Evolutionary conservation across 2,888 invertebrate species (phyloP).

Genomic region (Aquatica leii): DNA sequence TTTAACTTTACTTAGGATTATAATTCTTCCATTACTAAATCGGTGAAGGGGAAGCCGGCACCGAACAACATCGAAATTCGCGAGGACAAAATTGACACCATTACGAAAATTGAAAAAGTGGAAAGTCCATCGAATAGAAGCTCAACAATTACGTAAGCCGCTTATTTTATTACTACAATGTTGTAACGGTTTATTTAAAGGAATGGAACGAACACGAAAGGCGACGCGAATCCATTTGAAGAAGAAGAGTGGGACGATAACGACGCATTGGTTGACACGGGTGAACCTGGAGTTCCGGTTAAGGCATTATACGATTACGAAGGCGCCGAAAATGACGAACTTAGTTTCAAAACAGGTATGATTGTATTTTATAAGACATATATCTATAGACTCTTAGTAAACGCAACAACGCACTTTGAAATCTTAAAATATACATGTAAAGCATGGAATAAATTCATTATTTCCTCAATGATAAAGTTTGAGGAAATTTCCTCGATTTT

Average conservation of each 20-base stretch:
- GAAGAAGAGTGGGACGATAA: slow-evolving; percentile 84
- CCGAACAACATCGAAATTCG: slow-evolving; percentile 53
- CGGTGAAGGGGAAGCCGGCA: slow-evolving; percentile 45
- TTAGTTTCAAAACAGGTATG: slow-evolving; percentile 93
- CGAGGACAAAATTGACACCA: slow-evolving; percentile 59
- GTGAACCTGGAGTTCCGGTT: slow-evolving; percentile 93
- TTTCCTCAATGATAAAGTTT: too few species aligned
- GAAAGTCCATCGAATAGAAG: slow-evolving; percentile 65
- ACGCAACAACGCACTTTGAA: too few species aligned
- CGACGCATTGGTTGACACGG: slow-evolving; percentile 88
- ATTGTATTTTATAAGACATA: too few species aligned
- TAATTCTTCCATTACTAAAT: slow-evolving; percentile 41
- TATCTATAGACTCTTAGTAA: too few species aligned
- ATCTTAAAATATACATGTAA: too few species aligned
- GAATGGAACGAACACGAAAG: slow-evolving; percentile 67
- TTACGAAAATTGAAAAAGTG: slow-evolving; percentile 52
- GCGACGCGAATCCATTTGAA: slow-evolving; percentile 85
- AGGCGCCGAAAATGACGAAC: slow-evolving; percentile 96
- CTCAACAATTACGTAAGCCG: slow-evolving; percentile 72
- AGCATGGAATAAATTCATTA: too few species aligned
- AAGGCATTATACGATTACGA: slow-evolving; percentile 96
- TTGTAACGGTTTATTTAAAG: slow-evolving; percentile 53
- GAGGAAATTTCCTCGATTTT: too few species aligned
- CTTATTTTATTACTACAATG: not conserved
- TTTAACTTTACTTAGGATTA: too few species aligned